phyloP scores from a whole-genome alignment of 1,140 invertebrate genomes.

The Drosophila auraria region DNA sequence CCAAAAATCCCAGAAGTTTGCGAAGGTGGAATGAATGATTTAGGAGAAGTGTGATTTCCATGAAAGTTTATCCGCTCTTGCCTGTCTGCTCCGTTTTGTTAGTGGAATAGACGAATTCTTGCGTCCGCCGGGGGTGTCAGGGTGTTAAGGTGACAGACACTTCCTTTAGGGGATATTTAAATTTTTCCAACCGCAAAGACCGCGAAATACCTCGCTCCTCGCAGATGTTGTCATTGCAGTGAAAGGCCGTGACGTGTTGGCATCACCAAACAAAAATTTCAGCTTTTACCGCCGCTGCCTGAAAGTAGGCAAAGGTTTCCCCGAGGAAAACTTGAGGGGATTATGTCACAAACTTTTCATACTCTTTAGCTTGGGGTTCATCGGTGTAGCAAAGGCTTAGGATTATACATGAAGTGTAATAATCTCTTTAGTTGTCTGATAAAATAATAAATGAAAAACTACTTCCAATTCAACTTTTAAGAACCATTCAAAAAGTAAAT shows the following conservation, averaged over 20 bases:
- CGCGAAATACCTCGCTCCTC: slow-evolving; percentile 15
- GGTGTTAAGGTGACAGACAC: slow-evolving; percentile 25
- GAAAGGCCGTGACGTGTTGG: slow-evolving; percentile 34
- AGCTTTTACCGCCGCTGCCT: slow-evolving; percentile 40
- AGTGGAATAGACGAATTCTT: slow-evolving; percentile 20
- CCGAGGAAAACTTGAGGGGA: background rate
- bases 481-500: too few species aligned
- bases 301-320: slow-evolving; percentile 53
- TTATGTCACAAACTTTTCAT: slow-evolving; percentile 3
- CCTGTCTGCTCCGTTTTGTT: slow-evolving; percentile 29
- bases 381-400: background rate
- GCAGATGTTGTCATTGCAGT: slow-evolving; percentile 4
- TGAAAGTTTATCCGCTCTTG: slow-evolving; percentile 33
- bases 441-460: too few species aligned
- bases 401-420: background rate
- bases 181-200: slow-evolving; percentile 3
- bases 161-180: slow-evolving; percentile 19
- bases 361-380: background rate
- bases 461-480: too few species aligned
- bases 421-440: background rate
- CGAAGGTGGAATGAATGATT: background rate
- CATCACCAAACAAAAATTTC: slow-evolving; percentile 47
- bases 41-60: background rate
- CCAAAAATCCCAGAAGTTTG: slow-evolving; percentile 38
- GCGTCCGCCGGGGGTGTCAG: background rate